Conservation (phyloP, 2,113 vertebrate species). For the Oreochromis spilurus region DNA sequence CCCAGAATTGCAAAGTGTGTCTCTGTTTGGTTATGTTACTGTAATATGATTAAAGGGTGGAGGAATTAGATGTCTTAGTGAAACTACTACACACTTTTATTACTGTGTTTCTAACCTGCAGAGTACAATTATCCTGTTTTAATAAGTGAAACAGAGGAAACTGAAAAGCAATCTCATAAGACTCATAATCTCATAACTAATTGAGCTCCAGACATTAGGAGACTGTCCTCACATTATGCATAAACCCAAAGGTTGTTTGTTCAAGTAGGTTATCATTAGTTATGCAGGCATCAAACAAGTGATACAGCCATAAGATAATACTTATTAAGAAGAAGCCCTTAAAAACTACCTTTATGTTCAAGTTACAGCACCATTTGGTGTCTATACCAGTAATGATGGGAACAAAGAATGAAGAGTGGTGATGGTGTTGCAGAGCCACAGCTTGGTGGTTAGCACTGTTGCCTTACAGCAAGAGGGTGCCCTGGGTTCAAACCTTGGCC, state of each 20-base stretch:
- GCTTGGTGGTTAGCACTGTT: background rate
- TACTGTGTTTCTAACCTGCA: background rate
- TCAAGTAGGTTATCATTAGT: background rate
- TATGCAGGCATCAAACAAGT: background rate
- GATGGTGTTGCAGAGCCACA: background rate
- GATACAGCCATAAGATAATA: background rate
- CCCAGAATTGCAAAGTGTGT: background rate
- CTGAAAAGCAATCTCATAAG: background rate
- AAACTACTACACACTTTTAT: background rate
- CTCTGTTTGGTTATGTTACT: background rate
- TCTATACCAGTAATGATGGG: fast-evolving
- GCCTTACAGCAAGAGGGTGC: background rate
- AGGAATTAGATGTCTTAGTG: background rate
- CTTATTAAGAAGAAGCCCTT: background rate
- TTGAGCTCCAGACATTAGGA: background rate
- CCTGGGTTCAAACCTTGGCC: background rate
- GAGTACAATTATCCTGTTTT: background rate
- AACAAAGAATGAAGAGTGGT: background rate
- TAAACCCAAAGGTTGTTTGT: background rate
- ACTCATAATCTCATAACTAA: background rate
- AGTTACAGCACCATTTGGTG: background rate
- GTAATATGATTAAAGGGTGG: background rate
- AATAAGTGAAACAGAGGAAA: background rate
- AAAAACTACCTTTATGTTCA: background rate
- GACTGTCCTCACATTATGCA: background rate